These are phyloP conservation scores for Agrotis puta DNA, from an alignment of 2,888 invertebrate species.

Conservation along the genomic window DNA sequence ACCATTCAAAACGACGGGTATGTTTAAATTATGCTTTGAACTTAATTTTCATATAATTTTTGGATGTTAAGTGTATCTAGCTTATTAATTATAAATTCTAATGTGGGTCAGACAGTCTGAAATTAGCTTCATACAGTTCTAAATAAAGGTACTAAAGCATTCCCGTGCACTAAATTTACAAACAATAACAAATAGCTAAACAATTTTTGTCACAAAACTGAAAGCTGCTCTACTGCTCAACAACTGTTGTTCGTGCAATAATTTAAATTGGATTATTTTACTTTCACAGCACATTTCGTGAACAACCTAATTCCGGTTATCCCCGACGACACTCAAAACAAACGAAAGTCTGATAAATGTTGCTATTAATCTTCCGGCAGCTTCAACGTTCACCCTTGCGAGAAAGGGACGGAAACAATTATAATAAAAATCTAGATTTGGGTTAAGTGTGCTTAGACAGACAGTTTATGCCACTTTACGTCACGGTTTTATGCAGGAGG, in stretches of 20 bases:
- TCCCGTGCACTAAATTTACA: conserved; percentile 22
- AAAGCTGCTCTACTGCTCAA: conserved; percentile 56
- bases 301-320: conserved; percentile 86
- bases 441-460: conserved; percentile 71
- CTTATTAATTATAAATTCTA: not conserved
- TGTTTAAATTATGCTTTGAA: too few species aligned
- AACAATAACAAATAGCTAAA: conserved; percentile 52
- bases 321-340: conserved; percentile 86
- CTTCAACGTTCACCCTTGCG: conserved; percentile 76
- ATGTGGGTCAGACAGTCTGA: too few species aligned
- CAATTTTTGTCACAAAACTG: conserved; percentile 61
- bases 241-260: conserved; percentile 73
- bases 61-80: not conserved
- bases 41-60: too few species aligned
- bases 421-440: conserved; percentile 77
- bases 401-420: conserved; percentile 74
- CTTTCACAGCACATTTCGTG: conserved; percentile 80
- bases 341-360: conserved; percentile 88
- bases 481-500: conserved; percentile 55
- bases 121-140: not conserved
- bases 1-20: too few species aligned
- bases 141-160: not conserved
- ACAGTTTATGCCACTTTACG: conserved; percentile 63
- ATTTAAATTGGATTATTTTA: conserved; percentile 85
- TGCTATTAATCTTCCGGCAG: conserved; percentile 83